These are phyloP conservation scores for Channallabes apus DNA, from an alignment of 2,797 vertebrate genomes.

Conservation along the genomic window DNA sequence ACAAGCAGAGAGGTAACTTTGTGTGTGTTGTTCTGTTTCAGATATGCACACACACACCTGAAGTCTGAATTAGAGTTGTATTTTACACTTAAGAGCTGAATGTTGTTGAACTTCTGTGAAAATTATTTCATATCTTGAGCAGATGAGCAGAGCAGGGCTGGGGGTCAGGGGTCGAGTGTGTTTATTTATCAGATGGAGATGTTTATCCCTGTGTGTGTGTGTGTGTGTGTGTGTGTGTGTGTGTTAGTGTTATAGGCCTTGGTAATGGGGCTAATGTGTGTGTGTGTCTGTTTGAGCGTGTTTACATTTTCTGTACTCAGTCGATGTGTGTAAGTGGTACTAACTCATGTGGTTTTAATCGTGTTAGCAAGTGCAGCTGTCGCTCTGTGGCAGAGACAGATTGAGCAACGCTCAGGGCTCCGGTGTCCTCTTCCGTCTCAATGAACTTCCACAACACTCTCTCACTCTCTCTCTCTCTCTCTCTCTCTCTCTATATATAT, in stretches of 20 bases:
- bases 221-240: no score
- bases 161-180: neutral
- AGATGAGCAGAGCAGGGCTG: neutral
- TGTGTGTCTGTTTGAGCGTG: conserved; percentile 33
- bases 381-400: conserved; percentile 84
- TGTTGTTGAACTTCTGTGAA: neutral
- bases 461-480: neutral
- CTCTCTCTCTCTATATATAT: conserved; percentile 1
- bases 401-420: conserved; percentile 90
- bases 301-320: conserved; percentile 9
- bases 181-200: neutral
- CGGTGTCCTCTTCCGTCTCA: conserved; percentile 88
- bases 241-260: neutral
- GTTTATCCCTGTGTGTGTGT: neutral
- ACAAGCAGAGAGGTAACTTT: conserved; percentile 64
- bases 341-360: conserved; percentile 97
- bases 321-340: conserved; percentile 78
- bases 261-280: conserved; percentile 15
- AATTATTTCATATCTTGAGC: no score
- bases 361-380: conserved; percentile 93
- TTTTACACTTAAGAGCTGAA: neutral
- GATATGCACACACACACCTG: conserved; percentile 11
- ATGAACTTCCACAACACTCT: conserved; percentile 77
- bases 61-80: neutral
- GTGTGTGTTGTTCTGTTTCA: no score